These are phyloP conservation scores for Araneus ventricosus DNA, from an alignment of 1,140 invertebrate genomes.

Conservation along the genomic window DNA sequence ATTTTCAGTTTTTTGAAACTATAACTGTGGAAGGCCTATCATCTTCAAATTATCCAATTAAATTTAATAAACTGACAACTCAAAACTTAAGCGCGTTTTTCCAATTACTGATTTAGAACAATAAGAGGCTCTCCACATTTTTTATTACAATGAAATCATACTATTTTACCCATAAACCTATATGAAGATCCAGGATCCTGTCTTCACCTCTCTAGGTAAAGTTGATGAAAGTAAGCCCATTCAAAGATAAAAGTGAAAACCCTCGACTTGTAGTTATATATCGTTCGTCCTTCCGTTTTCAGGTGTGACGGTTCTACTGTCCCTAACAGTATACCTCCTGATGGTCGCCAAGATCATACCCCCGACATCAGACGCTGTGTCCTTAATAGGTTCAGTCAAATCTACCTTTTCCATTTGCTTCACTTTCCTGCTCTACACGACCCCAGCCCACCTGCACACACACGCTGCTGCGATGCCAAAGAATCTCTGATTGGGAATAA, in stretches of 20 bases:
- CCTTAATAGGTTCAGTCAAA: slow-evolving; percentile 90
- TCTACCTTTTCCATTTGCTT: slow-evolving; percentile 16
- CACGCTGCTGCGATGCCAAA: slow-evolving; percentile 25
- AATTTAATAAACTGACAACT: no score
- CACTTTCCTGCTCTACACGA: neutral
- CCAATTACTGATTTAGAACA: no score
- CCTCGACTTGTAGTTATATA: neutral
- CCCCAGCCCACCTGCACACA: slow-evolving; percentile 34
- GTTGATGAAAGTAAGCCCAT: neutral
- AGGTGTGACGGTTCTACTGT: slow-evolving; percentile 99
- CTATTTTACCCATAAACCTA: no score
- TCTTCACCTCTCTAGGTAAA: no score
- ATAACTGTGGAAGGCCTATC: no score
- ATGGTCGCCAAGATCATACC: slow-evolving; percentile 96
- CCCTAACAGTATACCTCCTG: slow-evolving; percentile 96
- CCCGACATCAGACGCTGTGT: slow-evolving; percentile 97
- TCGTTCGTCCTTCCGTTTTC: slow-evolving; percentile 24
- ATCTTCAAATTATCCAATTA: no score
- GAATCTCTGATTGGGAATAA: neutral
- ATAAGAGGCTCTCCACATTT: no score
- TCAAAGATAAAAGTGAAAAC: neutral
- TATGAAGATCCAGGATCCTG: no score
- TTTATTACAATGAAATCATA: no score
- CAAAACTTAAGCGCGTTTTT: no score
- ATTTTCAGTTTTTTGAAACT: no score